phyloP scores from a whole-genome alignment of 1,140 invertebrate genomes.

The Eupeodes corollae region DNA sequence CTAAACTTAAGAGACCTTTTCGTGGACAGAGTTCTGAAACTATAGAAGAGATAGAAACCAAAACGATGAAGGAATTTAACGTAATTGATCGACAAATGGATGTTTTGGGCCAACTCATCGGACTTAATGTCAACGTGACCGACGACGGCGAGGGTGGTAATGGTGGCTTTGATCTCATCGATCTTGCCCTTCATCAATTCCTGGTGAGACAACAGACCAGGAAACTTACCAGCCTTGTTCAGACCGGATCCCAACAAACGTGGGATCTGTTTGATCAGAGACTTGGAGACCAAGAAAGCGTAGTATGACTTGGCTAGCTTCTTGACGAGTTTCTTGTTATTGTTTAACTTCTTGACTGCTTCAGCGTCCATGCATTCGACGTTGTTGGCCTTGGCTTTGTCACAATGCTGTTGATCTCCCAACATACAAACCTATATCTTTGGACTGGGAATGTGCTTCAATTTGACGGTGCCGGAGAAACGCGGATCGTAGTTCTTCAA shows the following conservation, averaged over 20 bases:
- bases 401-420: conserved; percentile 98
- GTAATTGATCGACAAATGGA: conserved; percentile 96
- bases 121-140: conserved; percentile 93
- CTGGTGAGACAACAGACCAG: conserved; percentile 89
- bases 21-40: no score
- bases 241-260: conserved; percentile 96
- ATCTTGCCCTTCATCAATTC: conserved; percentile 94
- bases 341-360: conserved; percentile 97
- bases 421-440: conserved; percentile 98
- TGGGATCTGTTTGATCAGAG: conserved; percentile 98
- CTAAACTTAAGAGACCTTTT: no score
- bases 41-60: no score
- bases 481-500: conserved; percentile 99
- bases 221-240: conserved; percentile 99
- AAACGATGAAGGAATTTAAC: no score
- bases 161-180: conserved; percentile 97
- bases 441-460: conserved; percentile 94
- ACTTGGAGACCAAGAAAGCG: conserved; percentile 97
- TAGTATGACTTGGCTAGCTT: conserved; percentile 93
- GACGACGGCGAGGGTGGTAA: conserved; percentile 98
- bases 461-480: conserved; percentile 99
- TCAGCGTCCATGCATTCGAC: conserved; percentile 97
- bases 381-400: conserved; percentile 89
- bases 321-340: conserved; percentile 99
- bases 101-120: conserved; percentile 93